Evolutionary conservation across 2,113 vertebrate genomes (phyloP).

Genomic region (Malurus alboscapulatus): DNA sequence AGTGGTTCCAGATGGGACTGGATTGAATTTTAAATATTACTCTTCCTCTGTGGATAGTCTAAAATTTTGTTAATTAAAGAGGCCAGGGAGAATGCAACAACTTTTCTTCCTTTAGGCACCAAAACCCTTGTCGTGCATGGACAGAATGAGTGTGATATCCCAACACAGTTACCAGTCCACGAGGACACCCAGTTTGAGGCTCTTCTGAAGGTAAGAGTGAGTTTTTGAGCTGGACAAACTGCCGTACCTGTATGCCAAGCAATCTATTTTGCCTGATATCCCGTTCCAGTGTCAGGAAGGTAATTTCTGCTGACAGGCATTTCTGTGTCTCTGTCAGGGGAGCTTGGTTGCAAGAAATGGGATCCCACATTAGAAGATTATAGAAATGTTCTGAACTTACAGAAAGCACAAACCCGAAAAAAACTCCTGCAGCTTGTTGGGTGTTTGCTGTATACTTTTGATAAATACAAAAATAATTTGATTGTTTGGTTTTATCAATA

Average conservation of each 20-base stretch:
- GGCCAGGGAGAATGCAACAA: neutral
- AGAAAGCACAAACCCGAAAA: neutral
- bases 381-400: neutral
- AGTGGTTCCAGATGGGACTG: neutral
- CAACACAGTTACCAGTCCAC: constrained; percentile 96
- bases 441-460: neutral
- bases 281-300: neutral
- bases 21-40: neutral
- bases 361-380: neutral
- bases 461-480: neutral
- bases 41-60: neutral
- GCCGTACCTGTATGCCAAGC: neutral
- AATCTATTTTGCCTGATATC: neutral
- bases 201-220: constrained; percentile 86
- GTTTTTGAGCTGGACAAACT: neutral
- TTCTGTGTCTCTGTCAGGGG: neutral
- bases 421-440: neutral
- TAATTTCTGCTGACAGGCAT: neutral
- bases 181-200: constrained; percentile 99
- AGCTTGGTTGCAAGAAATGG: neutral
- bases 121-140: constrained; percentile 98
- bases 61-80: neutral
- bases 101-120: constrained; percentile 81
- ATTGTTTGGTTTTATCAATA: neutral
- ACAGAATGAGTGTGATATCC: constrained; percentile 98